Conservation (phyloP, 2,797 vertebrate species). For the Emydoidea blandingii region DNA sequence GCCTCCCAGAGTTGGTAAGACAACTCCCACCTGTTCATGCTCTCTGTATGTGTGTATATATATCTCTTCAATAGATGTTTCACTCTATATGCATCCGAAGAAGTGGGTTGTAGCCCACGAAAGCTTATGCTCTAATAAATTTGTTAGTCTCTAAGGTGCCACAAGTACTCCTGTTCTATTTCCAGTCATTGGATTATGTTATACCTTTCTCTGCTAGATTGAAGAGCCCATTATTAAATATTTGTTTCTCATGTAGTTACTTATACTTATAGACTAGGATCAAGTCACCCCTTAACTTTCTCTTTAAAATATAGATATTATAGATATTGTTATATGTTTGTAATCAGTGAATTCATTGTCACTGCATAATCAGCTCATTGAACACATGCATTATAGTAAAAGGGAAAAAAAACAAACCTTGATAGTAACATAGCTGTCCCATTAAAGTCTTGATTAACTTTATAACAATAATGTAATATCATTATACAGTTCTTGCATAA, state of each 20-base stretch:
- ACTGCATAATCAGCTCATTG: conserved; percentile 75
- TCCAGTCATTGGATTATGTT: not conserved
- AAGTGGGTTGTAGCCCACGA: too few relatives aligned
- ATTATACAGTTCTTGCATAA: conserved; percentile 72
- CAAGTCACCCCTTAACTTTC: not conserved
- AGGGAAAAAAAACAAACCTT: conserved; percentile 59
- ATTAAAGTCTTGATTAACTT: conserved; percentile 83
- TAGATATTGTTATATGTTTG: conserved; percentile 74
- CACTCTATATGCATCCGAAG: too few relatives aligned
- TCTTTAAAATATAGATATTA: not conserved
- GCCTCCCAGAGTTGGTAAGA: too few relatives aligned
- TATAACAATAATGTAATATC: conserved; percentile 75
- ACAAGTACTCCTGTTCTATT: too few relatives aligned
- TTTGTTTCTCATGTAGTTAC: not conserved
- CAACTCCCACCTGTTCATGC: too few relatives aligned
- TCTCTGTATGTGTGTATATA: too few relatives aligned
- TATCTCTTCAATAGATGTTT: too few relatives aligned
- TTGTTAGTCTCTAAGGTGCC: too few relatives aligned
- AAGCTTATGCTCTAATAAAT: too few relatives aligned
- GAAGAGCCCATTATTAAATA: not conserved
- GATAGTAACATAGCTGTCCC: conserved; percentile 71
- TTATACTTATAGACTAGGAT: not conserved
- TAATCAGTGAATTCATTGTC: conserved; percentile 79
- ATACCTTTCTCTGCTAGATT: not conserved
- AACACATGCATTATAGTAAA: conserved; percentile 71